Percentiles rank a stretch among this genome's conserved stretches.
These are phyloP conservation scores for Hycleus phaleratus DNA, from an alignment of 1,140 invertebrate genomes.

Conservation along the genomic window DNA sequence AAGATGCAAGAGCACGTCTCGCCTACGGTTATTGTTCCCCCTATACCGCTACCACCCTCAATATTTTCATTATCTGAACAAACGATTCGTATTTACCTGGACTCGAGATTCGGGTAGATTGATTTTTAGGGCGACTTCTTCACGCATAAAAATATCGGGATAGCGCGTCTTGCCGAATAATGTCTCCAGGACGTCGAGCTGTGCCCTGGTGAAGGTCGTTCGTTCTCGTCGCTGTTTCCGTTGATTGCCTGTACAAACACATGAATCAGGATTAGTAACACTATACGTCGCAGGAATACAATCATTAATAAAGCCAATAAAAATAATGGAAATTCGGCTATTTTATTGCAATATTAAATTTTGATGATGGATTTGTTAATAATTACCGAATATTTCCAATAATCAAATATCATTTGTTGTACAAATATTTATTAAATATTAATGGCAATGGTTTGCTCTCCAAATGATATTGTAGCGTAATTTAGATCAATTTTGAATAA, in stretches of 20 bases:
- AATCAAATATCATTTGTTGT: slow-evolving; percentile 2
- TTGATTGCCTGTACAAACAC: slow-evolving; percentile 58
- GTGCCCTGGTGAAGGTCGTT: slow-evolving; percentile 95
- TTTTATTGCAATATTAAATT: no score
- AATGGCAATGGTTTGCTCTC: no score
- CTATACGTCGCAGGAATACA: not conserved
- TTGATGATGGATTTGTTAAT: no score
- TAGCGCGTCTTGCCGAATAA: slow-evolving; percentile 97
- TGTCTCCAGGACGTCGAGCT: slow-evolving; percentile 91
- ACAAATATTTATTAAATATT: no score
- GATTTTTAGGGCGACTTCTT: slow-evolving; percentile 97
- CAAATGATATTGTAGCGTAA: no score
- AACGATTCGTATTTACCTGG: slow-evolving; percentile 60
- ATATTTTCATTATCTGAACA: not conserved
- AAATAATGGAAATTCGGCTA: not conserved
- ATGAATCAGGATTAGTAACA: slow-evolving; percentile 11
- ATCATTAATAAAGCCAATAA: slow-evolving; percentile 5
- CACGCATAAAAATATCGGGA: slow-evolving; percentile 99
- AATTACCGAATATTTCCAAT: slow-evolving; percentile 7
- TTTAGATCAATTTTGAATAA: not conserved
- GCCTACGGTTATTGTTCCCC: slow-evolving; percentile 23
- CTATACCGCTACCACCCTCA: not conserved
- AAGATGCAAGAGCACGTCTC: slow-evolving; percentile 32
- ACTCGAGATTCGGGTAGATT: slow-evolving; percentile 96
- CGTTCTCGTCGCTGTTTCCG: slow-evolving; percentile 93